Conservation (phyloP, 2,888 invertebrate species). For the Eupsilia transversa region DNA sequence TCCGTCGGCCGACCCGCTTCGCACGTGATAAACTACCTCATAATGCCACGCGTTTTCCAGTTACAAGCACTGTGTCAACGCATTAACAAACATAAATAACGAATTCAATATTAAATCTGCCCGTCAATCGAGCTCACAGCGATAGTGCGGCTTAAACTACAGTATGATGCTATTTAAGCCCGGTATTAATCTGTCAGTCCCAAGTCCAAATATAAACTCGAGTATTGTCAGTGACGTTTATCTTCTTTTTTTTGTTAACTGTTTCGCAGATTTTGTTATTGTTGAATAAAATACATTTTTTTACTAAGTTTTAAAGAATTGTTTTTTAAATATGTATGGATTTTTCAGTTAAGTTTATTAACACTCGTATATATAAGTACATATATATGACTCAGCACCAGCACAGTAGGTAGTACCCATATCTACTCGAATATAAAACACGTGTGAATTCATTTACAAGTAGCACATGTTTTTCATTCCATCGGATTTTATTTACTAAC, state of each 20-base stretch:
- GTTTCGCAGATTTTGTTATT: conserved; percentile 26
- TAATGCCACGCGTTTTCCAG: conserved; percentile 69
- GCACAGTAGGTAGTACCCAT: no score
- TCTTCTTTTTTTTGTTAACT: conserved; percentile 41
- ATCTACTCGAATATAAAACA: conserved; percentile 1
- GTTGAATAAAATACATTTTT: neutral
- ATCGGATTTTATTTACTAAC: conserved; percentile 15
- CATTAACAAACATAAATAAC: conserved; percentile 43
- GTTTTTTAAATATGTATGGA: no score
- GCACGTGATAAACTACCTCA: conserved; percentile 83
- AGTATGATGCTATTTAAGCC: conserved; percentile 53
- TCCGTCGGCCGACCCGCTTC: conserved; percentile 79
- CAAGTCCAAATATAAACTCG: conserved; percentile 62
- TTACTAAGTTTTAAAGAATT: neutral
- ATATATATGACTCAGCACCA: neutral
- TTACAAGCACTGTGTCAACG: conserved; percentile 66
- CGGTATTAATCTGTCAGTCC: conserved; percentile 68
- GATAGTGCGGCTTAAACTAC: conserved; percentile 46
- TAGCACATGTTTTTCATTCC: conserved; percentile 20
- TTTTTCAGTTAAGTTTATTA: neutral
- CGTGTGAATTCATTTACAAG: conserved; percentile 15
- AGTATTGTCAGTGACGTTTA: conserved; percentile 62
- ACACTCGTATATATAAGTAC: neutral
- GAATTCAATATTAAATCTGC: conserved; percentile 46
- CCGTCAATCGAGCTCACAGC: conserved; percentile 39